Evolutionary conservation across 2,888 invertebrate species (phyloP), one percentile per base, ranked within the genome.

Genomic region (Pristionchus japonicus): DNA sequence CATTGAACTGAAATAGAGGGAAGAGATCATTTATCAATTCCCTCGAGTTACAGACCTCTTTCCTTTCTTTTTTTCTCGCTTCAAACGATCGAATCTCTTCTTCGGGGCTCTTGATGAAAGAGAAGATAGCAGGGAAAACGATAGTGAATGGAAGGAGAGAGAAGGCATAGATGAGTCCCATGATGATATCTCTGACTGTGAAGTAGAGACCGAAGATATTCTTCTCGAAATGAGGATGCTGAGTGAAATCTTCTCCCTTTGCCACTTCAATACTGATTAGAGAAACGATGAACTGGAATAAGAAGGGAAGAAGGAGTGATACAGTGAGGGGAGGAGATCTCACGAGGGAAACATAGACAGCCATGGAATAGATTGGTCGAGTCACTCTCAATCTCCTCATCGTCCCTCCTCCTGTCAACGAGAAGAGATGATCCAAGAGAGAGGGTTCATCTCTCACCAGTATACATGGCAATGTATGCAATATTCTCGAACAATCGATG

Each of bases 191-290:
- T 49, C 23, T 31, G 2, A 70, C 34, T 4, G 23, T 17, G 74
- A 88, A 88, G 57, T 67, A 74, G 40, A 82, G 27, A 15, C 88
- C 88, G 52, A 88, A 57, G 37, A 88, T 34, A 40, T 83, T 37
- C 57, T 52, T 61, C 57, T 88, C 70, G n/a, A 70, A 67, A 11
- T 40, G 37, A 23, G 64, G 74, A 34, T 23, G 61, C n/a, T 70
- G 20, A 15, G 49, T n/a, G 83, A n/a, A 87, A n/a, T 82, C 82
- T 47, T 61, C 57, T 0, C 27, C 37, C 20, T 27, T 34, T 37
- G 61, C 40, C 6, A 87, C 20, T 6, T n/a, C 4, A 3, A 52
- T 57, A 43, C 40, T 87, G 80, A 87, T 15, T 40, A 61, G 34
- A 3, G 87, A 82, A 11, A 87, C 82, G 34, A 61, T 64, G 43